Conservation (phyloP, 2,888 invertebrate species). For the Napeogenes inachia region DNA sequence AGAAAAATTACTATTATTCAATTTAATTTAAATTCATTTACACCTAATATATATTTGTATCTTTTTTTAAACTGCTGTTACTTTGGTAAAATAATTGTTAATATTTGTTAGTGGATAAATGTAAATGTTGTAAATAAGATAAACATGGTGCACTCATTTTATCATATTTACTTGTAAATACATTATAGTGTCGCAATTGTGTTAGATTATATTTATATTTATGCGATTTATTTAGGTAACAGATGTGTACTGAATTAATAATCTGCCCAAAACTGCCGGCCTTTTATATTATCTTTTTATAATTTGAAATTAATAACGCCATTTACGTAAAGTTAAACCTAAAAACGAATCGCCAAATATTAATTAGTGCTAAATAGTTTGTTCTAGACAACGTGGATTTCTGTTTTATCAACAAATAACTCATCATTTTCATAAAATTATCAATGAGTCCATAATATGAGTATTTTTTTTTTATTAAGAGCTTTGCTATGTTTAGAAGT, state of each 20-base stretch:
- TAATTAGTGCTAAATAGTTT: too few relatives aligned
- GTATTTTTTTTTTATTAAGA: not conserved
- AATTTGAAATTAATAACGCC: not conserved
- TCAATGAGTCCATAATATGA: not conserved
- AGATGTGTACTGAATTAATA: constrained; percentile 20
- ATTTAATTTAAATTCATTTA: not conserved
- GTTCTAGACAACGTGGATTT: too few relatives aligned
- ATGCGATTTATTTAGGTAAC: constrained; percentile 26
- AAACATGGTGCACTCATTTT: constrained; percentile 66
- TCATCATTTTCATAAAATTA: not conserved
- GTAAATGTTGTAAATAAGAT: constrained; percentile 71
- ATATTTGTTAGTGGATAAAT: constrained; percentile 63
- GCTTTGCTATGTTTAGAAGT: constrained; percentile 1
- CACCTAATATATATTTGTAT: constrained; percentile 8
- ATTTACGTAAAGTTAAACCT: not conserved
- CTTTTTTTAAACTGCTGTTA: constrained; percentile 29
- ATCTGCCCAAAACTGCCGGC: constrained; percentile 29
- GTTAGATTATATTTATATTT: constrained; percentile 28
- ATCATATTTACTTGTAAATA: constrained; percentile 48
- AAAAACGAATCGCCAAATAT: not conserved
- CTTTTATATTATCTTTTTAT: constrained; percentile 9
- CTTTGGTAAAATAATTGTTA: constrained; percentile 51
- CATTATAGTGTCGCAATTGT: constrained; percentile 29
- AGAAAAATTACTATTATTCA: too few relatives aligned
- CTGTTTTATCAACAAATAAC: not conserved